Evolutionary conservation across 2,797 vertebrate genomes (phyloP), one percentile per base, ranked within the genome.

Genomic region (Tragopan temminckii): DNA sequence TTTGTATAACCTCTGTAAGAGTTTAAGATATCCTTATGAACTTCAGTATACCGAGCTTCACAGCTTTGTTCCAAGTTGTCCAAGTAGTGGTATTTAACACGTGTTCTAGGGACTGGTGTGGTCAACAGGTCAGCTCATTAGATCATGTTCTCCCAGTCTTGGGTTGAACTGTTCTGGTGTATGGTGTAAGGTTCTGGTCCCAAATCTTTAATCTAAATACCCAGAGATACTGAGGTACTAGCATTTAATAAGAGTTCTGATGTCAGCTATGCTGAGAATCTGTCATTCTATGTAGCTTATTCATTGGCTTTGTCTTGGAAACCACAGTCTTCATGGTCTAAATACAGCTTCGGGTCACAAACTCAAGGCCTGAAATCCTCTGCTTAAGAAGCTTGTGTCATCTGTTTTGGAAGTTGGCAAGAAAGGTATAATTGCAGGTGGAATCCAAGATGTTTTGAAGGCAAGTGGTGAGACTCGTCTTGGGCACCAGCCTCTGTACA

Each of bases 131-230:
- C 48, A 78, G 40, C 36, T 64, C 23, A 12, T 43, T 62, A 59
- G 31, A 61, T 55, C 13, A 53, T 45, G 7, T 42, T 53, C 13
- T 70, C 40, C 35, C 33, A 38, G 7, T 66, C 27, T 58, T 1
- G 3, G 29, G 24, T 20, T 78, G 50, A 83, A 20, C 15, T 70
- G 12, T 17, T 85, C 2, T 78, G 16, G 8, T 20, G 5, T 38
- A 13, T 4, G 0, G 1, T 21, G 6, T 29, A 38, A 68, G 29
- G 13, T 4, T 64, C 53, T 75, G 25, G 17, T 58, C 45, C 64
- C 36, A 48, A 46, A 70, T 2, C 19, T 80, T 59, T 33, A n/a
- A 61, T 14, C 8, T 25, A 0, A 0, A 5, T 38, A 19, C 9
- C 24, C 43, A 33, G 33, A 40, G 35, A 67, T 2, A 0, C 24